Conservation (phyloP, 1,140 invertebrate genomes). For the Bombus turneri region DNA sequence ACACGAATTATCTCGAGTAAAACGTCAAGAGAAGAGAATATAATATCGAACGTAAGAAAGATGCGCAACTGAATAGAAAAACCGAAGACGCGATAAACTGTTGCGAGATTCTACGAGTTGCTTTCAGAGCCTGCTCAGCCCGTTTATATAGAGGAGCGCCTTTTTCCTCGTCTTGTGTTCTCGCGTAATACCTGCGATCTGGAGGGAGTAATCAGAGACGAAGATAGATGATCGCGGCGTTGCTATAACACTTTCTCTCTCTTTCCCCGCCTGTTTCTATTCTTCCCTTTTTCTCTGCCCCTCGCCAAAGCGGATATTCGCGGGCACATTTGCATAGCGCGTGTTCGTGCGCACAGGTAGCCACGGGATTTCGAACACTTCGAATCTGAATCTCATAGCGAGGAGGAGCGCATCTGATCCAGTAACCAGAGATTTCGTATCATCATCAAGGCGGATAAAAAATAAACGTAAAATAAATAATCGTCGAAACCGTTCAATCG, state of each 20-base stretch:
- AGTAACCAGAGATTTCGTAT: too few species aligned
- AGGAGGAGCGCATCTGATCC: neutral
- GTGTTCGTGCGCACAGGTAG: neutral
- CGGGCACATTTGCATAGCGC: neutral
- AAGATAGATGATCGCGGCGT: slow-evolving; percentile 11
- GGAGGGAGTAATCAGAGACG: slow-evolving; percentile 18
- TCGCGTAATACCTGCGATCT: neutral
- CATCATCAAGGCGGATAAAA: too few species aligned
- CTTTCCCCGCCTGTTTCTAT: neutral
- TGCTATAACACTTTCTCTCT: neutral
- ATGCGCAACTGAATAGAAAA: neutral
- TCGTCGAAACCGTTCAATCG: too few species aligned
- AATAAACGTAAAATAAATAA: too few species aligned
- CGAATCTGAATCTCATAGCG: neutral
- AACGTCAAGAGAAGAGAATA: neutral
- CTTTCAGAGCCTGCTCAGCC: neutral
- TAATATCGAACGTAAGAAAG: neutral
- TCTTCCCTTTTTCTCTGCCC: neutral
- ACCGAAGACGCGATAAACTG: too few species aligned
- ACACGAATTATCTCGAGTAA: neutral
- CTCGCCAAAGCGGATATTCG: too few species aligned
- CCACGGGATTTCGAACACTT: neutral
- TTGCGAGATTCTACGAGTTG: neutral
- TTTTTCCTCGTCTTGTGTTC: slow-evolving; percentile 46
- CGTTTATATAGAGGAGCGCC: slow-evolving; percentile 42